Percentiles rank a stretch among this genome's conserved stretches.
Evolutionary conservation across 2,113 vertebrate species (phyloP).

Genomic region (Vanacampus margaritifer): DNA sequence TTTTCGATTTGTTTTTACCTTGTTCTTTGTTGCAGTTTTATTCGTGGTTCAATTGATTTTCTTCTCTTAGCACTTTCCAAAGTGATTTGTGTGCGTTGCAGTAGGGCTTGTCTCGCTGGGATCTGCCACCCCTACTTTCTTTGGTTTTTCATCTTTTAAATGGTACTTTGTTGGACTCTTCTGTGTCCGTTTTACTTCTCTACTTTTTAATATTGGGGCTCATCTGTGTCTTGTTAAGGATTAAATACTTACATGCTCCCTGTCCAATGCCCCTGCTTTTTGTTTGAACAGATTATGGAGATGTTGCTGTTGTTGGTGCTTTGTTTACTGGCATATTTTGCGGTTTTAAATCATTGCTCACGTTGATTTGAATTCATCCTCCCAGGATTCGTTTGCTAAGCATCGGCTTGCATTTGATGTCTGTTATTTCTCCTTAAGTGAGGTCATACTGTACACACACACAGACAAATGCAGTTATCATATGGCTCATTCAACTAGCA

Average conservation of each 20-base stretch:
- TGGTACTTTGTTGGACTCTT: not conserved
- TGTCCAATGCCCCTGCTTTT: not conserved
- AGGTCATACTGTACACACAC: too few relatives aligned
- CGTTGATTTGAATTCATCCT: not conserved
- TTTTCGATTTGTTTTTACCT: slow-evolving; percentile 8
- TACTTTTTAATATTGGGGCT: not conserved
- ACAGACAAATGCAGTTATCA: too few relatives aligned
- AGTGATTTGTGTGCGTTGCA: slow-evolving; percentile 31
- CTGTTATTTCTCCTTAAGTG: too few relatives aligned
- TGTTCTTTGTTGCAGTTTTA: slow-evolving; percentile 17
- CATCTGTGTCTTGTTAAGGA: slow-evolving; percentile 5
- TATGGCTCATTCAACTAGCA: too few relatives aligned
- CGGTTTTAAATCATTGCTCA: not conserved
- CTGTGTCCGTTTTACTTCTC: not conserved
- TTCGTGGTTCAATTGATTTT: slow-evolving; percentile 34
- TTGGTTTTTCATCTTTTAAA: slow-evolving; percentile 21
- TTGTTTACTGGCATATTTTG: not conserved
- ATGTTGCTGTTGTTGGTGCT: not conserved
- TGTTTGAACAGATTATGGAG: not conserved
- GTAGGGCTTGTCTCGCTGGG: slow-evolving; percentile 12
- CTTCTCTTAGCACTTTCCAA: slow-evolving; percentile 43
- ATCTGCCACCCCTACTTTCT: slow-evolving; percentile 22
- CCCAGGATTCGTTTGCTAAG: not conserved
- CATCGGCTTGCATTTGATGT: slow-evolving; percentile 7
- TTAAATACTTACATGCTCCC: not conserved